phyloP scores from a whole-genome alignment of 2,113 vertebrate species.

The Cyprinus carpio region DNA sequence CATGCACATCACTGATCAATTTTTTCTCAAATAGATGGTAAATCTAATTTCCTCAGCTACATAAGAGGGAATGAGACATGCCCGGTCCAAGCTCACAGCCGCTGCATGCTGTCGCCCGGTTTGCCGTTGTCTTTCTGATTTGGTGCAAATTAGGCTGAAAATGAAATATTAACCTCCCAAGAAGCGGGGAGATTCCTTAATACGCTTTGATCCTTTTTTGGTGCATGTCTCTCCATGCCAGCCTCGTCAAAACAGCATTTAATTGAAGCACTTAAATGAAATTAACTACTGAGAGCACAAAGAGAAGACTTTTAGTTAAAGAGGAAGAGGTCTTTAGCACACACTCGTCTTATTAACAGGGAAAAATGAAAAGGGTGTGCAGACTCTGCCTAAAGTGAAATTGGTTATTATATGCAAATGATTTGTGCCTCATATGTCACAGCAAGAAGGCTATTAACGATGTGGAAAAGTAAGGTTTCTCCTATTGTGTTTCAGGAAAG shows the following conservation, averaged over 20 bases:
- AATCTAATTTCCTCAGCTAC: constrained; percentile 27
- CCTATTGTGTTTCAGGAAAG: background rate
- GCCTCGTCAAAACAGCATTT: constrained; percentile 46
- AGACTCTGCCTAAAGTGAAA: background rate
- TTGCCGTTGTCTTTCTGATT: constrained; percentile 37
- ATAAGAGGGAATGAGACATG: background rate
- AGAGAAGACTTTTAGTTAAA: constrained; percentile 28
- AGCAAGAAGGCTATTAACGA: background rate
- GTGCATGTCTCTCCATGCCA: constrained; percentile 37
- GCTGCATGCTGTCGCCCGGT: background rate
- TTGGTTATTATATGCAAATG: background rate
- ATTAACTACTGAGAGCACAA: constrained; percentile 49
- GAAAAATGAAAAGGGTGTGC: background rate
- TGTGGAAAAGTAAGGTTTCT: background rate
- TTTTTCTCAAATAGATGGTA: constrained; percentile 44
- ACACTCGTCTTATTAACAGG: background rate
- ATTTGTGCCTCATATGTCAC: background rate
- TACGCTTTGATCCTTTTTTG: constrained; percentile 29
- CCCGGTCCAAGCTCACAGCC: constrained; percentile 32
- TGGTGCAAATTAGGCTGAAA: constrained; percentile 56
- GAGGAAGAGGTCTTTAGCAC: background rate
- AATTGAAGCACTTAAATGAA: constrained; percentile 52
- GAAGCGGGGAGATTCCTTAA: constrained; percentile 34
- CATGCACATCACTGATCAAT: constrained; percentile 12
- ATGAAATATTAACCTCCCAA: constrained; percentile 57